phyloP scores from a whole-genome alignment of 2,113 vertebrate genomes.

The Spilogale gracilis region DNA sequence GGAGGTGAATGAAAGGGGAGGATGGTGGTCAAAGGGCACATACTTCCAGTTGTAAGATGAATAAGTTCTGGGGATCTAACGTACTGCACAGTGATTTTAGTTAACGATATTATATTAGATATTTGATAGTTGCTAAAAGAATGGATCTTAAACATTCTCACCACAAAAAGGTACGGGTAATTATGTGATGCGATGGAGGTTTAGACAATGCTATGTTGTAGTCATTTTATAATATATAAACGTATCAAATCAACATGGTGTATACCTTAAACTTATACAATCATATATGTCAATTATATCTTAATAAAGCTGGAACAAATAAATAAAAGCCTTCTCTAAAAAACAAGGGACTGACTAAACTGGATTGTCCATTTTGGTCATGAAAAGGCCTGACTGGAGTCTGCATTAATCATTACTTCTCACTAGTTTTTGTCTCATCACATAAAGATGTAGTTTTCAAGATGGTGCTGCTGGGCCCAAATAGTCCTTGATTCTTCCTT shows the following conservation, averaged over 20 bases:
- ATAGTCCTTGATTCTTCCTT: not conserved
- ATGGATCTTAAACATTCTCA: not conserved
- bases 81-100: not conserved
- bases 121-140: not conserved
- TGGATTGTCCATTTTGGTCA: not conserved
- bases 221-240: not conserved
- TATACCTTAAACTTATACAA: not conserved
- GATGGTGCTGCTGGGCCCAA: not conserved
- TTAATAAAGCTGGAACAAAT: not conserved
- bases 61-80: not conserved
- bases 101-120: not conserved
- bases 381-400: not conserved
- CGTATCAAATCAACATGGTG: not conserved
- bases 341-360: not conserved
- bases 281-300: not conserved
- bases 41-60: not conserved
- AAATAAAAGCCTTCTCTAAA: conserved; percentile 5
- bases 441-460: not conserved
- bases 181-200: not conserved
- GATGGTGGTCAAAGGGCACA: not conserved
- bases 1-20: not conserved
- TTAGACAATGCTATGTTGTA: not conserved
- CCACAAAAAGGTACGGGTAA: not conserved
- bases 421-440: not conserved
- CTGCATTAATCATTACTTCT: not conserved